Conservation (phyloP, 2,888 invertebrate genomes). For the Synanthedon tipuliformis region DNA sequence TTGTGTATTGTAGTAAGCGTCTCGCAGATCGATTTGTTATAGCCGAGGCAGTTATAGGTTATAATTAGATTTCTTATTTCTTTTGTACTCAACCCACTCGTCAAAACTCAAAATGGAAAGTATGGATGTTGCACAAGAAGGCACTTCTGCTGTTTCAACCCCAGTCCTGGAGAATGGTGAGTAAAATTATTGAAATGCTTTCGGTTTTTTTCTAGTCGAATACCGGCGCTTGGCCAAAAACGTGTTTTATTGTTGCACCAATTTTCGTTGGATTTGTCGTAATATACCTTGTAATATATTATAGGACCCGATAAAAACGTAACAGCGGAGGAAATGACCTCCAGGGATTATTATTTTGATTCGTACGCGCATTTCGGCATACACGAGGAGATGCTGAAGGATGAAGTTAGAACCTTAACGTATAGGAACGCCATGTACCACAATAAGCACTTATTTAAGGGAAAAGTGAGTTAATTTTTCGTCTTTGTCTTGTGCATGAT, state of each 20-base stretch:
- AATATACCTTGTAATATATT: slow-evolving; percentile 9
- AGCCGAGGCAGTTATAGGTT: slow-evolving; percentile 30
- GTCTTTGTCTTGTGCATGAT: not conserved
- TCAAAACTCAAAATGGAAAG: slow-evolving; percentile 62
- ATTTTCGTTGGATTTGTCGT: slow-evolving; percentile 10
- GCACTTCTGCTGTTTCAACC: slow-evolving; percentile 49
- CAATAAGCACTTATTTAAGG: slow-evolving; percentile 97
- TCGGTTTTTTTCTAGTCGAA: not conserved
- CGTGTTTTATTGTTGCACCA: slow-evolving; percentile 37
- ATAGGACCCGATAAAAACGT: slow-evolving; percentile 68
- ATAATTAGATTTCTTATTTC: slow-evolving; percentile 24
- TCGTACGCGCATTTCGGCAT: slow-evolving; percentile 99
- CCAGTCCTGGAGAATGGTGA: slow-evolving; percentile 61
- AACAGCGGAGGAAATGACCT: slow-evolving; percentile 96
- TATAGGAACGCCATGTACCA: slow-evolving; percentile 99
- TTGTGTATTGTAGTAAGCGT: too few relatives aligned
- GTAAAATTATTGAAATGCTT: slow-evolving; percentile 10
- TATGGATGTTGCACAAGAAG: slow-evolving; percentile 63
- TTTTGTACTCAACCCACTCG: slow-evolving; percentile 15
- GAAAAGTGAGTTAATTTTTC: slow-evolving; percentile 67
- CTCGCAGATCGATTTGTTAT: slow-evolving; percentile 1
- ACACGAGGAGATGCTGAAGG: slow-evolving; percentile 99
- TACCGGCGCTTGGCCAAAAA: slow-evolving; percentile 37
- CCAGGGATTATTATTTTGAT: slow-evolving; percentile 99
- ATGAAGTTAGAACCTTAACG: slow-evolving; percentile 97